Evolutionary conservation across 2,113 vertebrate species (phyloP), one percentile per base, ranked within the genome.

Genomic region (Tetraodon nigroviridis): DNA sequence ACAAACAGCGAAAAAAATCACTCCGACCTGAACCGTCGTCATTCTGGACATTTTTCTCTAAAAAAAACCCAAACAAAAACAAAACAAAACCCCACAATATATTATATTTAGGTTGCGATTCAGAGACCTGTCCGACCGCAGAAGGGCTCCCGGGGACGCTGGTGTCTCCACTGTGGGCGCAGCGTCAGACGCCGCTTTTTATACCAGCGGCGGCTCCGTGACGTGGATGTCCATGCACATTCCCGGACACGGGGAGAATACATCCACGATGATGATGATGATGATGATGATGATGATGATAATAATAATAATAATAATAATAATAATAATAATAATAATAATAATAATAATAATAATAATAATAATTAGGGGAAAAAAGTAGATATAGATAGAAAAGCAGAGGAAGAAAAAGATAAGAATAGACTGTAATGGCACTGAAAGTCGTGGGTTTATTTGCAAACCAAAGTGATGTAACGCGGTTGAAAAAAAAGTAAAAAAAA

Each of bases 1-100:
- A 80, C 83, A 90, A 55, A 87, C 61, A 29, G 77, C 81, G 56
- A 90, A 66, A 45, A 90, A 16, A 61, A 90, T 32, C 45, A 88
- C 71, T 82, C 81, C 86, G 8, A 90, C 69, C 4, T 81, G 84
- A 74, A 63, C 40, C 21, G 74, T 61, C 57, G 78, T 89, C 79
- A 89, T 81, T 79, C 69, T 87, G 52, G 68, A 70, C 89, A 91
- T 90, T 27, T 53, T 78, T 15, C 52, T 69, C 7, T 42, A 6
- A 3, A 27, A 17, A 45, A 13, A 7, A 12, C 1, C 5, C 2
- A 27, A 27, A 3, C 24, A 27, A 27, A 27, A 27, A 27, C 5
- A 3, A 24, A 24, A 24, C 3, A 24, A 24, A 24, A 24, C 5
- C 24, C 2, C 24, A 27, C n/a, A 27, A 27, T 49, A 18, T 51